These are phyloP conservation scores for Arctocebus calabarensis DNA, from an alignment of 2,797 vertebrate genomes.

Conservation along the genomic window DNA sequence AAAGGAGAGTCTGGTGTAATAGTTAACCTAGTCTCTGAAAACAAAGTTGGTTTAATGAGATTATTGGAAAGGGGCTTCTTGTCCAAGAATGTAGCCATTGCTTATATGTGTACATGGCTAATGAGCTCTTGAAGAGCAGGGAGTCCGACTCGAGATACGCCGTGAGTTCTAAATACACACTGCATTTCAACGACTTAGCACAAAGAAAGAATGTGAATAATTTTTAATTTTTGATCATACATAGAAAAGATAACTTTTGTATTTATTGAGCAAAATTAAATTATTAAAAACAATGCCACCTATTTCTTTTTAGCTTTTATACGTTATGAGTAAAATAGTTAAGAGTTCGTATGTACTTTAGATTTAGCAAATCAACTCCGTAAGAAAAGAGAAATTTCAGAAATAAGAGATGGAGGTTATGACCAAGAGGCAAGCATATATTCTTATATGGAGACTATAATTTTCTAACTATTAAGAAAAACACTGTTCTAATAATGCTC, in stretches of 20 bases:
- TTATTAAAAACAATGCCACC: not conserved
- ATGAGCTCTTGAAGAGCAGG: not conserved
- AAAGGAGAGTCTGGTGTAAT: not conserved
- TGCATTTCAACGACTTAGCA: not conserved
- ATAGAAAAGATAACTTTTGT: not conserved
- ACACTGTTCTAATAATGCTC: not conserved
- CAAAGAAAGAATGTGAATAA: not conserved
- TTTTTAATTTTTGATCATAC: not conserved
- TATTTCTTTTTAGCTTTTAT: not conserved
- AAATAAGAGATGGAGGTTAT: not conserved
- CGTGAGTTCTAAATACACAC: not conserved
- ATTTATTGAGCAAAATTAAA: not conserved
- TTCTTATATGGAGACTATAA: not conserved
- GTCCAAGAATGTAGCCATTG: not conserved
- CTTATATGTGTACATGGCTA: not conserved
- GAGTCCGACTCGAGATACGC: not conserved
- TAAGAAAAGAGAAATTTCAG: not conserved
- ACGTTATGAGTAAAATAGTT: not conserved
- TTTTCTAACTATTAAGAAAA: slow-evolving; percentile 16
- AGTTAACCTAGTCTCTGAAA: not conserved
- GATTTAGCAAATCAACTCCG: not conserved
- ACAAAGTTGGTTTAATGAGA: not conserved
- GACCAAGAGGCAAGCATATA: not conserved
- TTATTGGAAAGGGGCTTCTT: not conserved
- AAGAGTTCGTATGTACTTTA: not conserved